Evolutionary conservation across 2,797 vertebrate genomes (phyloP).

Genomic region (Psittacula derbiana): DNA sequence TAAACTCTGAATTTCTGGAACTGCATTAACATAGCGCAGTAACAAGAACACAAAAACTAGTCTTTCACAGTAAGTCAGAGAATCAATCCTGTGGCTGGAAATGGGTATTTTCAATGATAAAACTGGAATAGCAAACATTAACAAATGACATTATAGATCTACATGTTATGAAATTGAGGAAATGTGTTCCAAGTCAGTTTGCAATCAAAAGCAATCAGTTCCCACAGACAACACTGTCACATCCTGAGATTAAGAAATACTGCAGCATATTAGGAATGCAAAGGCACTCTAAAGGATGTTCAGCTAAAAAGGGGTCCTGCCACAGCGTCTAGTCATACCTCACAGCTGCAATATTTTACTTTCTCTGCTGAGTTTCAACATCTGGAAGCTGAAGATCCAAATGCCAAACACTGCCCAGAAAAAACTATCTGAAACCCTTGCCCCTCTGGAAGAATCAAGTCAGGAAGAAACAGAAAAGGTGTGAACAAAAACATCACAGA

Average conservation of each 20-base stretch:
- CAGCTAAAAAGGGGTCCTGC: neutral
- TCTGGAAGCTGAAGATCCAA: neutral
- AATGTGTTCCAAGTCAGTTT: neutral
- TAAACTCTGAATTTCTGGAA: neutral
- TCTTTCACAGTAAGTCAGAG: neutral
- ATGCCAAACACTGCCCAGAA: neutral
- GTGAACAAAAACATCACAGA: neutral
- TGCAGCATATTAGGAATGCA: neutral
- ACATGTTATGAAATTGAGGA: neutral
- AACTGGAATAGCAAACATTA: neutral
- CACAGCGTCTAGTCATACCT: neutral
- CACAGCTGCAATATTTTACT: neutral
- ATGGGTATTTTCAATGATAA: neutral
- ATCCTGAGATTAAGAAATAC: neutral
- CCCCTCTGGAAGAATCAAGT: neutral
- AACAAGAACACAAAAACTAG: neutral
- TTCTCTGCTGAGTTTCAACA: neutral
- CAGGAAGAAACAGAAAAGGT: neutral
- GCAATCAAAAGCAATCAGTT: neutral
- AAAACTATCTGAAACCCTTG: neutral
- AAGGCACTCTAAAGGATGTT: neutral
- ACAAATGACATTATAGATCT: neutral
- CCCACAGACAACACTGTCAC: neutral
- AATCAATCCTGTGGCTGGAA: neutral
- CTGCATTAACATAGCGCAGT: neutral